Evolutionary conservation across 2,797 vertebrate genomes (phyloP).

Genomic region (Nyctalus aviator): DNA sequence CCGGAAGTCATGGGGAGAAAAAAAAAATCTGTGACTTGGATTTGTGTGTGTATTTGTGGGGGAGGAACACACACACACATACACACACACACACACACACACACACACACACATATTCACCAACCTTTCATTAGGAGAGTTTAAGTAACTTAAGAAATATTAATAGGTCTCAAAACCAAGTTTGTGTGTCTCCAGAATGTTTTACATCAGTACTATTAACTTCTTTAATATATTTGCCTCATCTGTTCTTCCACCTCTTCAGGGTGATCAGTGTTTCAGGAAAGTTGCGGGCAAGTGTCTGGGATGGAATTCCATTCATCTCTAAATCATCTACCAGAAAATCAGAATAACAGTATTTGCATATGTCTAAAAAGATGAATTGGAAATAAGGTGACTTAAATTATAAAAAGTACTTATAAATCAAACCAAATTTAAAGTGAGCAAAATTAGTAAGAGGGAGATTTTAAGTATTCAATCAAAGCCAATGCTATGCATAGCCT

Average conservation of each 20-base stretch:
- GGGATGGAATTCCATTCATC: not conserved
- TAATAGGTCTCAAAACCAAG: not conserved
- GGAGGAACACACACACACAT: no score
- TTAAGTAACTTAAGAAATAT: conserved; percentile 40
- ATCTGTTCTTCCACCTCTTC: not conserved
- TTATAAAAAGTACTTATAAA: not conserved
- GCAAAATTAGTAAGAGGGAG: not conserved
- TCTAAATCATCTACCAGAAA: not conserved
- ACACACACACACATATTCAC: not conserved
- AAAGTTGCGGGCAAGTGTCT: not conserved
- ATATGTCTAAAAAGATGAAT: not conserved
- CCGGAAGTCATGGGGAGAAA: not conserved
- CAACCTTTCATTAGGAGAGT: not conserved
- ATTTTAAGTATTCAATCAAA: not conserved
- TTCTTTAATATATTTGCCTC: not conserved
- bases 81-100: no score
- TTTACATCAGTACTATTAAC: not conserved
- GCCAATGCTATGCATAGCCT: not conserved
- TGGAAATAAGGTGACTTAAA: conserved; percentile 24
- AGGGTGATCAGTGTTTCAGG: not conserved
- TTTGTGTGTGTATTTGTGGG: not conserved
- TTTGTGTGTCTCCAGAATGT: not conserved
- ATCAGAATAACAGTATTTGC: not conserved
- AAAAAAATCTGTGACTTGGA: not conserved
- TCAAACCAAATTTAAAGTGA: conserved; percentile 21